A percentile compares a stretch with the other conserved stretches of the same genome.
Evolutionary conservation across 2,888 invertebrate genomes (phyloP).

Genomic region (Allolobophora icterica): DNA sequence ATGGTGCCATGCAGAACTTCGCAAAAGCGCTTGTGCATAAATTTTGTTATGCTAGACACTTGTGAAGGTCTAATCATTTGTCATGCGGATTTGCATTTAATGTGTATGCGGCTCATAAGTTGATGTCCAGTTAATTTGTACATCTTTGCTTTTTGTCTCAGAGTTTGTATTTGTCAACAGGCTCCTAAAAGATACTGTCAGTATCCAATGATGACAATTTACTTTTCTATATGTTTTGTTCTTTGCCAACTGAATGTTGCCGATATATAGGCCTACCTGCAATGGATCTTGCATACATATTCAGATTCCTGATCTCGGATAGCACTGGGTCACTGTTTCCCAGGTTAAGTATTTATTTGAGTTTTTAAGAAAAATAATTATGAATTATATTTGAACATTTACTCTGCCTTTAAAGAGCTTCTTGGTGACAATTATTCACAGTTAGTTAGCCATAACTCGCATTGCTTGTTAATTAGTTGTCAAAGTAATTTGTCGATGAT

Average conservation of each 20-base stretch:
- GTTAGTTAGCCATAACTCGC: not conserved
- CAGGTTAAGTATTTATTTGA: not conserved
- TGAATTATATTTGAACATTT: not conserved
- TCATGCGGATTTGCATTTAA: not conserved
- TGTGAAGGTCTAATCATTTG: not conserved
- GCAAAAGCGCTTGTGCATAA: not conserved
- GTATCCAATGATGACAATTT: not conserved
- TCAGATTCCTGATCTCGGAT: not conserved
- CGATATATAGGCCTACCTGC: not conserved
- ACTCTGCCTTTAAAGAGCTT: not conserved
- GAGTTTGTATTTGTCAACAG: not conserved
- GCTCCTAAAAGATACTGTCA: not conserved
- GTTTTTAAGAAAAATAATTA: not conserved
- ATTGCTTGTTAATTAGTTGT: not conserved
- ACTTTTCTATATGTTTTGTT: not conserved
- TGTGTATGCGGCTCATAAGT: no score
- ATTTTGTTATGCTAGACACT: not conserved
- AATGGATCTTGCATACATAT: not conserved
- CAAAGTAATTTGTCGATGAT: not conserved
- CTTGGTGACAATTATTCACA: not conserved
- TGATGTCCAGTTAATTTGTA: no score
- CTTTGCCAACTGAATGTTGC: not conserved
- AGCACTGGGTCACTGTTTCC: not conserved
- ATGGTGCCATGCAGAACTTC: not conserved
- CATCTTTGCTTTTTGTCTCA: not conserved